phyloP scores from a whole-genome alignment of 2,113 vertebrate genomes.

The Pitta sordida region DNA sequence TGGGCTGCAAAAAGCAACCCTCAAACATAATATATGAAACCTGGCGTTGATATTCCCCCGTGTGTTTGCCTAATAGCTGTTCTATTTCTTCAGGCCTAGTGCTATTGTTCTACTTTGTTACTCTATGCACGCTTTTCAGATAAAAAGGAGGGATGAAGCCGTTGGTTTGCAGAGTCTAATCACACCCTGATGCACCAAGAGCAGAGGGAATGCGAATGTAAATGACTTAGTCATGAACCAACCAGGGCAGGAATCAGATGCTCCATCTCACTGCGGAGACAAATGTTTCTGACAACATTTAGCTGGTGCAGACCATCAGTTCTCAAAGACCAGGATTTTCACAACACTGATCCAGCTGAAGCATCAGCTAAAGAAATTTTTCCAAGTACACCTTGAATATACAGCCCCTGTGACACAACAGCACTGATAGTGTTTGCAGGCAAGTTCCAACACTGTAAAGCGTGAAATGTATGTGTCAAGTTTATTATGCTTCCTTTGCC shows the following conservation, averaged over 20 bases:
- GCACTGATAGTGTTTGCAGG: neutral
- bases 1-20: neutral
- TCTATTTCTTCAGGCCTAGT: neutral
- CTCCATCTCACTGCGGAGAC: neutral
- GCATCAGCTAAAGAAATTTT: neutral
- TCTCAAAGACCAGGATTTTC: conserved; percentile 3
- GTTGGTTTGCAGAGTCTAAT: neutral
- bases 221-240: neutral
- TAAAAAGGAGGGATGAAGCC: neutral
- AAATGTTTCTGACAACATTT: neutral
- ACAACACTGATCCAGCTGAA: neutral
- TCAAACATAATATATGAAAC: neutral
- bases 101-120: neutral
- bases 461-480: conserved; percentile 64
- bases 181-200: rapidly evolving
- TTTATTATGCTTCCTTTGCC: conserved; percentile 65
- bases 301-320: conserved; percentile 6
- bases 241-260: neutral
- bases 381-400: neutral
- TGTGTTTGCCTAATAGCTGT: neutral
- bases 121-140: neutral
- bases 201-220: neutral
- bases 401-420: neutral
- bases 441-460: conserved; percentile 42
- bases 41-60: neutral